Base-by-base conservation (phyloP, 1,140 invertebrate species). In the Nephila pilipes region DNA sequence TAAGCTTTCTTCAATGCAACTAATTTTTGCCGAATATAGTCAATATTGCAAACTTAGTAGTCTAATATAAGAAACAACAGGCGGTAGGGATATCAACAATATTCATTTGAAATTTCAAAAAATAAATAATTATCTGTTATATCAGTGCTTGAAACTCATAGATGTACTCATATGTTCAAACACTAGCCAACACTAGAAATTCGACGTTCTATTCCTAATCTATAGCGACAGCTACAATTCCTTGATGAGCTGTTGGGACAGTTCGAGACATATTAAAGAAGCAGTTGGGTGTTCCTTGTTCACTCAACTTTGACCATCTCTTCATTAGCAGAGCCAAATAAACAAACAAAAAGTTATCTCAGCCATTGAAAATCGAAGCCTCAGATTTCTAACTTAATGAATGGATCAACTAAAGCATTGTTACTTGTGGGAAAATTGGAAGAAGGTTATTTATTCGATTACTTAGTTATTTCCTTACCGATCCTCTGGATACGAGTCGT, bases 301-400 rank as follows among this genome's bases (percentile, higher is more conserved):
- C n/a, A 10, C 2, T 6, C 46, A 46, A 4, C 46, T 6, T 46
- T 46, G 46, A 46, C 46, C 46, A 46, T 10, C 63, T 65, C 14
- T 65, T 65, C n/a, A 25, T 65, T 10, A 6, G 25, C n/a, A 65
- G 22, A 14, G 25, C 8, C n/a, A 29, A 65, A 65, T 12, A 63
- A 65, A 12, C 0, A 29, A 29, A 60, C 5, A 60, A 65, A 65
- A 65, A 8, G 22, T 29, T 65, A n/a, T 65, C 63, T 10, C 46
- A 46, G 6, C 46, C 46, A 10, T 10, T 25, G 63, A 65, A 65
- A 65, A 29, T 65, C 63, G 63, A 65, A 25, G n/a, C 5, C 63
- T 65, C 63, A n/a, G 63, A 65, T 65, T 65, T n/a, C 63, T 65
- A 65, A 65, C 63, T 65, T 25, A 65, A 29, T 65, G 63, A 65